Evolutionary conservation across 2,113 vertebrate genomes (phyloP).

Genomic region (Vireo altiloquus): DNA sequence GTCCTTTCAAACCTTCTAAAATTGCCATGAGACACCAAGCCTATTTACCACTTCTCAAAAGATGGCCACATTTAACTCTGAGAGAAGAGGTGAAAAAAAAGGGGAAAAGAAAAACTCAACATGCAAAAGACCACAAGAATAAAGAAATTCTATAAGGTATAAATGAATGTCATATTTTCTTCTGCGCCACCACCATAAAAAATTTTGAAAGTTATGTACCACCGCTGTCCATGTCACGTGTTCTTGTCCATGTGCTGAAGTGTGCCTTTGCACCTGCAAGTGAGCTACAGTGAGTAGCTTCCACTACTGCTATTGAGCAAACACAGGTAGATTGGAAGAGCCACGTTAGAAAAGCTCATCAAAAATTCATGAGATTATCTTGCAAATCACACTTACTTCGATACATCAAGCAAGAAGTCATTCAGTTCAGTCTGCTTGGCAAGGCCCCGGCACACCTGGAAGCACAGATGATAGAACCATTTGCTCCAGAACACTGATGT

Average conservation of each 20-base stretch:
- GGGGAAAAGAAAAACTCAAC: rapidly evolving
- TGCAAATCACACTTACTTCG: conserved; percentile 85
- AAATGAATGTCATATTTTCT: not conserved
- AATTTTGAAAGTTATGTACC: not conserved
- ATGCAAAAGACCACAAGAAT: not conserved
- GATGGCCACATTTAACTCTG: not conserved
- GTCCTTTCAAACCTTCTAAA: not conserved
- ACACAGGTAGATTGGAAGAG: not conserved
- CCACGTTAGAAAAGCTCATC: not conserved
- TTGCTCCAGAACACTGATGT: not conserved
- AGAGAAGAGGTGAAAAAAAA: not conserved
- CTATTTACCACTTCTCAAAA: not conserved
- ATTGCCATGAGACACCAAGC: not conserved
- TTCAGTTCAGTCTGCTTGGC: conserved; percentile 98
- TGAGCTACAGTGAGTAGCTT: not conserved
- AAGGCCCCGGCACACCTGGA: conserved; percentile 93
- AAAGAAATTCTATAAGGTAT: not conserved
- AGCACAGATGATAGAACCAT: not conserved
- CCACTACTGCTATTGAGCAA: not conserved
- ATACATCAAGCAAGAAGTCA: conserved; percentile 97
- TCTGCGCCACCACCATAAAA: not conserved
- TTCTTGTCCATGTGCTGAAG: not conserved
- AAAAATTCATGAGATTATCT: not conserved
- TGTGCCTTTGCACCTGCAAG: not conserved
- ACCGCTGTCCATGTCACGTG: not conserved